Evolutionary conservation across 2,797 vertebrate genomes (phyloP), one percentile per base, ranked within the genome.

Genomic region (Anniella stebbinsi): DNA sequence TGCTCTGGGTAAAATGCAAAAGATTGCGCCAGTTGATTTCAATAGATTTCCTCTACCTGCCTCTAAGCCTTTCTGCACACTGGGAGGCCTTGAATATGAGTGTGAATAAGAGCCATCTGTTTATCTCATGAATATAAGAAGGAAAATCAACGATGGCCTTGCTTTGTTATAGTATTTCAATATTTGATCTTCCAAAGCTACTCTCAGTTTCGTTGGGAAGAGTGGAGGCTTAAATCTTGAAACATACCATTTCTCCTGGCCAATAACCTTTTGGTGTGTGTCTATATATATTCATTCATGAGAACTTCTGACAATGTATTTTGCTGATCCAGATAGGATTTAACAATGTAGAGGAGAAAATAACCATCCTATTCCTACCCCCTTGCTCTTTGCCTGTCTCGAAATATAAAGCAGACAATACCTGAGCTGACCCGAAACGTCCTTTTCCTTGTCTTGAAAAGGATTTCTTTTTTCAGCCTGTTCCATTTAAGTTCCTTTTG

Each of bases 401-500:
- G 93, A 95, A 93, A 91, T 92, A 89, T 25, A 91, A 70, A 80
- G 66, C 57, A 95, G 88, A 96, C 91, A 96, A 97, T 95, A 96
- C 89, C 36, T 63, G 82, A 92, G 70, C 84, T 94, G 90, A 96
- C 91, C 95, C 95, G 80, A 94, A 92, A 96, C 86, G 63, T 87
- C 90, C 95, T 91, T 94, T 96, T 80, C 54, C 69, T 95, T 94
- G 89, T 95, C 94, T 96, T 93, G 93, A 95, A 96, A 96, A 93
- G 87, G 91, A 80, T 93, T 93, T 84, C 57, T 80, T 95, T 96
- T 96, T 95, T 88, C 89, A 92, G 69, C 80, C 93, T 95, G 90
- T 94, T 97, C 93, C 95, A 96, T 93, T 96, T 97, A 97, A 97
- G 96, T 96, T 96, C 94, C 95, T 93, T 97, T 97, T 96, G 96